Base-by-base conservation (phyloP, 2,888 invertebrate species). In the Drosophila pullipes region DNA sequence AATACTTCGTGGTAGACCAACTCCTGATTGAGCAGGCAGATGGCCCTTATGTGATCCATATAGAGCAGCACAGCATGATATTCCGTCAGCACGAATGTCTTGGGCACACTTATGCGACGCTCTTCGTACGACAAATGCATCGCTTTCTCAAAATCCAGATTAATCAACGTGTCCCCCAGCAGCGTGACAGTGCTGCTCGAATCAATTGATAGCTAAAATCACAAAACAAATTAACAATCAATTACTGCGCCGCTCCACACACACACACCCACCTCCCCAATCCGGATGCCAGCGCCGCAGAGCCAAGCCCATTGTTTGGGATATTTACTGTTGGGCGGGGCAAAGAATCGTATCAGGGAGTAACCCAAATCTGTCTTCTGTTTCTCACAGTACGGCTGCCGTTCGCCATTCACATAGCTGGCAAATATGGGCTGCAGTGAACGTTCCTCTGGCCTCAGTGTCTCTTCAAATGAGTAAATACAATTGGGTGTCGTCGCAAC, bases 301-400 rank as follows among this genome's bases (percentile, higher is more conserved):
- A 98, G 94, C 98, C 98, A 98, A 0, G 97, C 97, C 94, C 98
- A 97, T 4, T 95, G 95, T 88, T 96, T 96, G 0, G 98, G 98
- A 54, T 95, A 94, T 70, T 95, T 95, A 85, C 95, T 94, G 69
- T 94, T 94, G 81, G 95, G 95, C 59, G 96, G 95, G 65, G 96
- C 96, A 94, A 95, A 97, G 90, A 98, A 96, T 82, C 96, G 96
- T 65, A 98, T 94, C 90, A 96, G 96, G 0, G 98, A 98, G 93
- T 97, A 96, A 65, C 96, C 95, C 59, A 96, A 93, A 37, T 95
- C 95, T 18, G 96, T 97, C 31, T 96, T 96, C 59, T 96, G 95
- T 91, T 97, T 96, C 81, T 96, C 95, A 85, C 96, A 97, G 6
- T 95, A 71, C 16, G 92, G 92, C 5, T 85, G 78, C 16, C 85